Percentiles rank a stretch among this genome's conserved stretches.
Conservation (phyloP, 2,797 vertebrate genomes). For the Myotis pilosus region DNA sequence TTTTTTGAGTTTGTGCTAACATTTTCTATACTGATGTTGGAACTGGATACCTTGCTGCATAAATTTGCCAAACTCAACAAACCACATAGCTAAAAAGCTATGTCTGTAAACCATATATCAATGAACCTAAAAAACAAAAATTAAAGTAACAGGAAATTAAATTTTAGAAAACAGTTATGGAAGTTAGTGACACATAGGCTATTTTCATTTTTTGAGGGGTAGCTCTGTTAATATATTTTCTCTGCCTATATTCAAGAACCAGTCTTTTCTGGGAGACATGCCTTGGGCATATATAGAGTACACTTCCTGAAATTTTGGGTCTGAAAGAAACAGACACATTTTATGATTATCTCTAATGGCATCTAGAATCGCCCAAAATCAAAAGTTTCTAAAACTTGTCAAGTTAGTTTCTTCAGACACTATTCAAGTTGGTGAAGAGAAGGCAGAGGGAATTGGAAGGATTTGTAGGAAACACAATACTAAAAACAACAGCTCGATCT, state of each 20-base stretch:
- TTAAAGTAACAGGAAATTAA: not conserved
- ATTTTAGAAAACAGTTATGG: not conserved
- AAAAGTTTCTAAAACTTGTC: not conserved
- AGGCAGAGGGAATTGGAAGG: not conserved
- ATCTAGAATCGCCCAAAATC: not conserved
- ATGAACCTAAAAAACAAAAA: not conserved
- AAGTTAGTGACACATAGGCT: not conserved
- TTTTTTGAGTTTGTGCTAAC: not conserved
- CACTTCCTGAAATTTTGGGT: not conserved
- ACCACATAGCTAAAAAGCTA: not conserved
- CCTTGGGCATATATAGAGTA: not conserved
- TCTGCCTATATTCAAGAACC: not conserved
- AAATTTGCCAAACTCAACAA: not conserved
- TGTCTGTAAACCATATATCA: not conserved
- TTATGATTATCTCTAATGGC: not conserved
- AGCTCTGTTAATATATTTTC: not conserved
- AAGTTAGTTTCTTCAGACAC: not conserved
- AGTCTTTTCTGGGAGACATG: not conserved
- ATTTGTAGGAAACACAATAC: not conserved
- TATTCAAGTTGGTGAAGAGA: not conserved
- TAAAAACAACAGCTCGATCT: not conserved
- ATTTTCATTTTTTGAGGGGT: not conserved
- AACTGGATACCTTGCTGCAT: not conserved
- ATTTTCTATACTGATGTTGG: not conserved
- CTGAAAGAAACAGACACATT: not conserved